Conservation (phyloP, 92 coral and sea anemone species). For the Epizoanthus rinbou region DNA sequence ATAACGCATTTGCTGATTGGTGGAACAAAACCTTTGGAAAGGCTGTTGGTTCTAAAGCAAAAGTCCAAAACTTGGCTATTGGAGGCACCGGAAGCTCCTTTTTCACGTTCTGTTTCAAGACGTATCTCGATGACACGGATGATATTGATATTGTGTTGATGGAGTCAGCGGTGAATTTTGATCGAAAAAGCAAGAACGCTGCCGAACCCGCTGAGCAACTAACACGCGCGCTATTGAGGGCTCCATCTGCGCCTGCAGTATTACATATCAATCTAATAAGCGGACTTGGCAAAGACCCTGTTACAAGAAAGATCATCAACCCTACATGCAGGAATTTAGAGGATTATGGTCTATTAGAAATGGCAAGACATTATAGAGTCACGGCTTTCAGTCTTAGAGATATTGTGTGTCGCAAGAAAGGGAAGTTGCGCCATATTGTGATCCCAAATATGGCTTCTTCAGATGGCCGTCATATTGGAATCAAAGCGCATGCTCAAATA, state of each 20-base stretch:
- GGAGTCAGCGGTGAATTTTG: conserved; percentile 74
- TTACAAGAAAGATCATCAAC: conserved; percentile 40
- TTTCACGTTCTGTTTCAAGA: conserved; percentile 75
- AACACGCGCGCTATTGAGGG: conserved; percentile 61
- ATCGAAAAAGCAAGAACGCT: conserved; percentile 46
- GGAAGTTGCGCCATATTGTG: conserved; percentile 27
- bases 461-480: conserved; percentile 63
- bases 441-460: conserved; percentile 51
- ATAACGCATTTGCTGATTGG: conserved; percentile 66
- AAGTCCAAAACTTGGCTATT: conserved; percentile 46
- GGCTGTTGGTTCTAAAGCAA: conserved; percentile 44
- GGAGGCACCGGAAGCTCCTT: conserved; percentile 83
- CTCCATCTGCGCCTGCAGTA: conserved; percentile 72
- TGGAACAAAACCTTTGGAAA: conserved; percentile 67
- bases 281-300: conserved; percentile 59
- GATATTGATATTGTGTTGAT: conserved; percentile 72
- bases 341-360: conserved; percentile 61
- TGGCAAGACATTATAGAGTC: conserved; percentile 55
- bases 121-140: conserved; percentile 53
- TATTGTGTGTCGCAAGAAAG: conserved; percentile 46
- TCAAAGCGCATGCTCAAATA: conserved; percentile 66
- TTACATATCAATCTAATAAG: conserved; percentile 71
- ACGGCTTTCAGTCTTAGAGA: conserved; percentile 68
- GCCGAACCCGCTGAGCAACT: conserved; percentile 82
- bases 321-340: conserved; percentile 64